Evolutionary conservation across 2,888 invertebrate species (phyloP).

Genomic region (Brassicogethes aeneus): DNA sequence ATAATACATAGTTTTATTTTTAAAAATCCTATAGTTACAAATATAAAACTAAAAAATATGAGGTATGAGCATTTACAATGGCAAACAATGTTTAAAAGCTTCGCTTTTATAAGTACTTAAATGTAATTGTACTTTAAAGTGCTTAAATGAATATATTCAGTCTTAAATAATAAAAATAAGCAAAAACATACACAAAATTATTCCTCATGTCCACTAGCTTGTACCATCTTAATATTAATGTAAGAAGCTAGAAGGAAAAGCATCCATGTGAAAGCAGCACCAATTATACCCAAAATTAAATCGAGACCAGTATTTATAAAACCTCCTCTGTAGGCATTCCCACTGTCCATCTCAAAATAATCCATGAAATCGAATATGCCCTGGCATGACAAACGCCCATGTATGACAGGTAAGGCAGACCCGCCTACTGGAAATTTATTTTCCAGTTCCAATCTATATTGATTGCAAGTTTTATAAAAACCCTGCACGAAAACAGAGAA

Average conservation of each 20-base stretch:
- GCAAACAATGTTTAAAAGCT: no score
- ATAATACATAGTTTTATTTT: no score
- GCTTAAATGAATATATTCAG: no score
- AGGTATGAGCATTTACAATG: no score
- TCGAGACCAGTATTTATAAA: constrained; percentile 65
- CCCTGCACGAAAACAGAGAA: constrained; percentile 65
- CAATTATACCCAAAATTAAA: constrained; percentile 54
- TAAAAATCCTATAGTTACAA: no score
- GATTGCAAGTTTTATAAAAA: constrained; percentile 64
- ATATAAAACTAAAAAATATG: no score
- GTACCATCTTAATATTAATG: constrained; percentile 31
- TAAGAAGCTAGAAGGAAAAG: constrained; percentile 27
- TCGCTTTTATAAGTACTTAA: no score
- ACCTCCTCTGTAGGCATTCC: constrained; percentile 53
- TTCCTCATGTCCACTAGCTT: constrained; percentile 5
- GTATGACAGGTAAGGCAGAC: constrained; percentile 51
- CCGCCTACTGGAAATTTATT: constrained; percentile 48
- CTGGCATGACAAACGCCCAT: constrained; percentile 60
- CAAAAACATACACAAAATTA: no score
- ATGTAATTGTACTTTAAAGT: no score
- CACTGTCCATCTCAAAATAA: constrained; percentile 60
- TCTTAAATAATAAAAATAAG: no score
- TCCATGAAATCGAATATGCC: constrained; percentile 79
- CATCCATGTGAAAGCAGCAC: constrained; percentile 42
- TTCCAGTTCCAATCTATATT: constrained; percentile 60